Evolutionary conservation across 1,140 invertebrate genomes (phyloP), one percentile per base, ranked within the genome.

Genomic region (Choristoneura fumiferana): DNA sequence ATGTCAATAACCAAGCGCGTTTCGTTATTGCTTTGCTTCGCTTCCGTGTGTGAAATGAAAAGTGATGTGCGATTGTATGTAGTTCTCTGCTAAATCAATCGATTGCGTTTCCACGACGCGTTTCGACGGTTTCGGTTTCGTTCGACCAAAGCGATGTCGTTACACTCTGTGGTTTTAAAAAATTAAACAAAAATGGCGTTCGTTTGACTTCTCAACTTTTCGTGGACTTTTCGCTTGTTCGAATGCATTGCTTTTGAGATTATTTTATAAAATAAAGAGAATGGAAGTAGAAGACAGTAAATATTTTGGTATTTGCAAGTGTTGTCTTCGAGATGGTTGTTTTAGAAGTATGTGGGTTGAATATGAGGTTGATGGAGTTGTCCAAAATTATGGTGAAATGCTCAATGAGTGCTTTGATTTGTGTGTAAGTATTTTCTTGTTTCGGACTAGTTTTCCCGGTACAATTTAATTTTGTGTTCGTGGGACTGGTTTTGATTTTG

Each of bases 311-410:
- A 71, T 60, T 54, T 79, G 76, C 58, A 63, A 66, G 59, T 79
- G 77, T 58, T 79, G 77, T 53, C 54, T 75, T 5, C 57, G 68
- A 4, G 69, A 73, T 57, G 72, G 69, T 8, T 65, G 72, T 13
- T 65, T 79, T 33, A 73, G 73, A 43, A 62, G 66, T 22, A 63
- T 79, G 60, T 79, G 77, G 77, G 36, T 14, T 4, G 66, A 70
- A 29, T 62, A 77, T 22, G 4, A 38, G 29, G 61, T 38, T 8
- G 62, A 69, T 9, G 77, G 63, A 6, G 60, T 61, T 17, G 40
- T 10, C 0, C 71, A 77, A 43, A 60, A 77, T 3, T 77, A 72
- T 22, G 77, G 74, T 1, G 59, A 67, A 36, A 79, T 79, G 74
- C 35, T 79, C 1, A 60, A 59, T 2, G 63, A 79, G 45, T 77